phyloP scores from a whole-genome alignment of 2,113 vertebrate species.

The Pleuronectes platessa region DNA sequence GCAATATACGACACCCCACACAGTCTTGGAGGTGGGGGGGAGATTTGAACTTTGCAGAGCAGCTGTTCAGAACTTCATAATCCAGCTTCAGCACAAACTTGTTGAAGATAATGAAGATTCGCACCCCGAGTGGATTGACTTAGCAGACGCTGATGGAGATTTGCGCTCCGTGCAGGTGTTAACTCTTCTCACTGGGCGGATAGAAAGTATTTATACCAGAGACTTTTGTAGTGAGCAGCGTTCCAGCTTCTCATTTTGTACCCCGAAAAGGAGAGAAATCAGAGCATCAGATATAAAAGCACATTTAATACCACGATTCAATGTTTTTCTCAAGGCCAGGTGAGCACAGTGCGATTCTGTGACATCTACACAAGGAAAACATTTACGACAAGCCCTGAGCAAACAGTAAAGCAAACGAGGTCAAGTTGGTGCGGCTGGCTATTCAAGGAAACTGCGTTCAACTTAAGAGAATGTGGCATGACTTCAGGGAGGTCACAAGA shows the following conservation, averaged over 20 bases:
- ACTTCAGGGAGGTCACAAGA: slow-evolving; percentile 70
- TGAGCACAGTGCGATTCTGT: not conserved
- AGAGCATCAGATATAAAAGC: not conserved
- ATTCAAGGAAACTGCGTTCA: slow-evolving; percentile 62
- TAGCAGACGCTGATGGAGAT: slow-evolving; percentile 59
- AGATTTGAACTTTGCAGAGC: not conserved
- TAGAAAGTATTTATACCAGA: slow-evolving; percentile 26
- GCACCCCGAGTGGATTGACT: slow-evolving; percentile 32
- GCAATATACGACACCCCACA: not conserved
- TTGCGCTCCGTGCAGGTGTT: slow-evolving; percentile 50
- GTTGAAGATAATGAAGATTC: slow-evolving; percentile 56
- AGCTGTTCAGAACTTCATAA: slow-evolving; percentile 58
- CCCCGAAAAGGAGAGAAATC: no score
- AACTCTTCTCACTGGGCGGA: slow-evolving; percentile 12
- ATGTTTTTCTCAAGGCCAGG: not conserved
- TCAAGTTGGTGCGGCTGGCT: slow-evolving; percentile 49
- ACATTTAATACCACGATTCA: not conserved
- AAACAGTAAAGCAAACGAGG: slow-evolving; percentile 28
- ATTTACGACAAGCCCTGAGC: not conserved
- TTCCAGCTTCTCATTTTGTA: not conserved
- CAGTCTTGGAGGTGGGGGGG: slow-evolving; percentile 25
- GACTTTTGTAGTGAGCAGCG: not conserved
- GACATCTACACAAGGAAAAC: slow-evolving; percentile 2
- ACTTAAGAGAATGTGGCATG: slow-evolving; percentile 53
- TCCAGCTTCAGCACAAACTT: slow-evolving; percentile 41